These are phyloP conservation scores for Furnarius figulus DNA, from an alignment of 2,113 vertebrate species.

Conservation along the genomic window DNA sequence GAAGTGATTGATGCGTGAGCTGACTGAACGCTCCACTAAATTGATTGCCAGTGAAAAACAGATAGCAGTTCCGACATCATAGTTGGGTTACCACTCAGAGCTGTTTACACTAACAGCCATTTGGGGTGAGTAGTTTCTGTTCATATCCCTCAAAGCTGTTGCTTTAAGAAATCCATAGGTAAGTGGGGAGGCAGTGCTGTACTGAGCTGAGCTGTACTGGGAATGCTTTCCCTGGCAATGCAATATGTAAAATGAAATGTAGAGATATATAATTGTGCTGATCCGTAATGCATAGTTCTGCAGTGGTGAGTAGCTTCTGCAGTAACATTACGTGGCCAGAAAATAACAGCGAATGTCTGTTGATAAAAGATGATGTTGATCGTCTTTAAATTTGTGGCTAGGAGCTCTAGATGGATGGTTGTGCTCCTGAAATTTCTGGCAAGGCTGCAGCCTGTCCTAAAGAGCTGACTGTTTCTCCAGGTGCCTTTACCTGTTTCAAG, in stretches of 20 bases:
- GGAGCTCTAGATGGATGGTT: not conserved
- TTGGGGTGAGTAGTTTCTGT: not conserved
- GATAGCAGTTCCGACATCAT: constrained; percentile 35
- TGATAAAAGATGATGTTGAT: not conserved
- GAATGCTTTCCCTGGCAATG: not conserved
- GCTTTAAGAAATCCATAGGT: not conserved
- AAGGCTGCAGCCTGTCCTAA: not conserved
- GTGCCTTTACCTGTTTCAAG: not conserved
- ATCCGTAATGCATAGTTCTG: not conserved
- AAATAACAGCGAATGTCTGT: not conserved
- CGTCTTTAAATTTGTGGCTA: not conserved
- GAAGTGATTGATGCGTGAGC: not conserved
- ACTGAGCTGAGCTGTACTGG: not conserved
- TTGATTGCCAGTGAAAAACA: constrained; percentile 8
- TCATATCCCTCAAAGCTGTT: not conserved
- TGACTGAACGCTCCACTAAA: not conserved
- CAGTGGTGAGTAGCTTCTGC: constrained; percentile 6
- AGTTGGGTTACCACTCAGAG: not conserved
- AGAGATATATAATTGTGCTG: not conserved
- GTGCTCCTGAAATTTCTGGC: not conserved
- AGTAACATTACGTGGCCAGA: not conserved
- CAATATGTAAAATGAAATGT: not conserved
- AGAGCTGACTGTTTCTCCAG: fast-evolving
- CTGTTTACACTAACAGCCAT: not conserved
- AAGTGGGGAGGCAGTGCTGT: not conserved